phyloP scores from a whole-genome alignment of 1,140 invertebrate genomes.

The Oncopodura yosiiana region DNA sequence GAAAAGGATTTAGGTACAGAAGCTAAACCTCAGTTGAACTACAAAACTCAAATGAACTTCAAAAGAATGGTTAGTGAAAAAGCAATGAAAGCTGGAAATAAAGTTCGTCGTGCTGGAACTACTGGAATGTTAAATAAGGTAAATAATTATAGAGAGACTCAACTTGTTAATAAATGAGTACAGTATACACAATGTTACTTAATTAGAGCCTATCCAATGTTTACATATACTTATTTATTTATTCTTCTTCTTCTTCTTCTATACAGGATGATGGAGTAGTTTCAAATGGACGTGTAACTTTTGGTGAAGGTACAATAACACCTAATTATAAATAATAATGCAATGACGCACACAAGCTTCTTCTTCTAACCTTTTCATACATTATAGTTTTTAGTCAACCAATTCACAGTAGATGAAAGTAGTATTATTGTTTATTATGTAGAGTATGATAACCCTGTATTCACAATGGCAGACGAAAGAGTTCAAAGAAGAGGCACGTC shows the following conservation, averaged over 20 bases:
- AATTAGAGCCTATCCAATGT: too few species aligned
- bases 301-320: slow-evolving; percentile 15
- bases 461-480: slow-evolving; percentile 33
- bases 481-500: slow-evolving; percentile 18
- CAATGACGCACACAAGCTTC: too few species aligned
- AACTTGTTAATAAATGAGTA: too few species aligned
- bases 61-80: slow-evolving; percentile 71
- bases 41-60: slow-evolving; percentile 84
- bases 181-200: too few species aligned
- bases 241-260: not conserved
- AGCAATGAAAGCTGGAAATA: slow-evolving; percentile 61
- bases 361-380: too few species aligned
- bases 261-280: slow-evolving; percentile 7
- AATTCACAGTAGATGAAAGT: too few species aligned
- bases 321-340: not conserved
- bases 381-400: too few species aligned
- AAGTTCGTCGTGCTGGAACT: slow-evolving; percentile 60
- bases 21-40: slow-evolving; percentile 61
- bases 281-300: slow-evolving; percentile 4
- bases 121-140: slow-evolving; percentile 49
- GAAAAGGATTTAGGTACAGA: slow-evolving; percentile 69
- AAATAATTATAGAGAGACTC: slow-evolving; percentile 27
- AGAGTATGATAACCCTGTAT: slow-evolving; percentile 31
- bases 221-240: slow-evolving; percentile 1
- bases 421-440: not conserved